Base-by-base conservation (phyloP, 2,888 invertebrate genomes). In the Cheilosia vernalis region DNA sequence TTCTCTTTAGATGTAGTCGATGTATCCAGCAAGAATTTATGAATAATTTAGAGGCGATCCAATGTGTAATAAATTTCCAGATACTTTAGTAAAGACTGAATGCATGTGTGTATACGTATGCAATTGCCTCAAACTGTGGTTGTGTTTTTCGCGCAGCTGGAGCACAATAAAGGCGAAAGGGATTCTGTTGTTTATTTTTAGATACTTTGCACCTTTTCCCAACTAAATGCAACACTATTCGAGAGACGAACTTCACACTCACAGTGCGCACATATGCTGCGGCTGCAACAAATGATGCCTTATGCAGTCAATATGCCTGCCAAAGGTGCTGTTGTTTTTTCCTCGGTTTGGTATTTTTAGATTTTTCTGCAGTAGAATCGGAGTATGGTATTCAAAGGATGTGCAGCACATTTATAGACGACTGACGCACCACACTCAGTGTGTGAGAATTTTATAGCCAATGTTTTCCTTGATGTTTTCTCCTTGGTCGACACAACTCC, bases 141-240 rank as follows among this genome's bases (percentile, higher is more conserved):
- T 73, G 19, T 55, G 56, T 72, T 49, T 15, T 74, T 79, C 76
- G 70, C 74, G 80, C 84, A 84, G 84, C 84, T 84, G 84, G 84
- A 84, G 60, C 60, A 60, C 42, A 66, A 60, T 51, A 63, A 10
- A 15, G 19, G 10, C 27, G 58, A 72, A 78, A 73, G 66, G 74
- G 61, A 55, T 2, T 10, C 15, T 47, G 21, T 49, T 19, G 24
- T 42, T 17, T 72, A 17, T 77, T 72, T 80, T 80, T 80, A 81
- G 80, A 80, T 37, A 72, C 67, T 81, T 77, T 81, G 76, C 85
- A 85, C 85, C 85, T 85, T 85, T 85, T 85, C 81, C 72, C 67
- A 58, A 81, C 67, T 72, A 85, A 80, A 80, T 70, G 60, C 69
- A 44, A 6, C 42, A 70, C 70, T 60, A 58, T 76, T 84, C 60